phyloP scores from a whole-genome alignment of 2,888 invertebrate species.

The Tetranychus truncatus region DNA sequence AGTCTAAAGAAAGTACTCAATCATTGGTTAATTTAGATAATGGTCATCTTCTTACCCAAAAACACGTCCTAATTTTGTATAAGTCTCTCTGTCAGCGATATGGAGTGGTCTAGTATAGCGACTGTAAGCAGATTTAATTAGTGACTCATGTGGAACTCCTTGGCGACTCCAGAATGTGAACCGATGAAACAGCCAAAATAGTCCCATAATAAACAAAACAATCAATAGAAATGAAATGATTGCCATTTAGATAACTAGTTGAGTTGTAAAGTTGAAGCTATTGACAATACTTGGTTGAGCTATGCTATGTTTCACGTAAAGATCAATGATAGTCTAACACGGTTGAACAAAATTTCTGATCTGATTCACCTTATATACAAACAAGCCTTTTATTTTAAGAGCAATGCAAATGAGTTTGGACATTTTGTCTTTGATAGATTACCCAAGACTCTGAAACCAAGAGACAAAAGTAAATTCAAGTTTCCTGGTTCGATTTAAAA shows the following conservation, averaged over 20 bases:
- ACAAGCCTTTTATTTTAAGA: no score
- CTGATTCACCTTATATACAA: no score
- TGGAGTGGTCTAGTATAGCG: not conserved
- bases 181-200: not conserved
- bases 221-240: not conserved
- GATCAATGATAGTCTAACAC: no score
- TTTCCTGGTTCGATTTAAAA: no score
- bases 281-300: no score
- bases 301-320: not conserved
- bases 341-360: no score
- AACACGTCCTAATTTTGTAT: not conserved
- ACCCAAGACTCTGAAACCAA: no score
- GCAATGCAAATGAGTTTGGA: no score
- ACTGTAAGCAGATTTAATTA: not conserved
- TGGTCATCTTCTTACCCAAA: not conserved
- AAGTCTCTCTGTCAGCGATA: not conserved
- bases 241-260: not conserved
- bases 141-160: slow-evolving; percentile 6
- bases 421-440: no score
- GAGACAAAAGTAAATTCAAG: no score
- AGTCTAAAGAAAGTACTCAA: not conserved
- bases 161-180: slow-evolving; percentile 14
- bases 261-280: no score
- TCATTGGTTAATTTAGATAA: not conserved
- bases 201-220: not conserved